Conservation (phyloP, 2,888 invertebrate species). For the Macrophya annulata region DNA sequence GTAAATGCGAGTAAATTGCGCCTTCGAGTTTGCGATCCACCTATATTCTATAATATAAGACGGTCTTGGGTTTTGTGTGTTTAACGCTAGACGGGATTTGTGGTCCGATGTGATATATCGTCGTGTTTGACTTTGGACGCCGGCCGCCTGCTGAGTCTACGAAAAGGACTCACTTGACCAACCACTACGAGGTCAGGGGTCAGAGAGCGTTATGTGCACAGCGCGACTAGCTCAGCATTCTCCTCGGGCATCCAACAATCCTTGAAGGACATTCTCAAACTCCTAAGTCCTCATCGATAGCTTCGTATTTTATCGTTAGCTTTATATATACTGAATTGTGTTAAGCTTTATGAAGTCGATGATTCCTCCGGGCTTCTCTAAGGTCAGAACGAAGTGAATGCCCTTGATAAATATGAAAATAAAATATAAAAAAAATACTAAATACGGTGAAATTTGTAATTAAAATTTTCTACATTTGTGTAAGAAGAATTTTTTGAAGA, state of each 20-base stretch:
- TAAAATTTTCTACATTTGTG: neutral
- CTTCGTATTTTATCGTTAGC: constrained; percentile 4
- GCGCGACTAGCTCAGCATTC: constrained; percentile 47
- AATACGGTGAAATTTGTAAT: neutral
- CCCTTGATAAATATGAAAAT: neutral
- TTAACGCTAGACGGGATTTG: constrained; percentile 67
- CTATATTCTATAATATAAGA: constrained; percentile 49
- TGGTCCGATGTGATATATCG: constrained; percentile 75
- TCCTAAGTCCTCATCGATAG: constrained; percentile 36
- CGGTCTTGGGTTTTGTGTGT: constrained; percentile 57
- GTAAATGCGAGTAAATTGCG: constrained; percentile 22
- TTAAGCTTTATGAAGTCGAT: neutral
- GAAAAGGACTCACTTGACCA: constrained; percentile 57
- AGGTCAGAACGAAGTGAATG: no score
- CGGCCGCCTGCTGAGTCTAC: constrained; percentile 68
- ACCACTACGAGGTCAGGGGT: constrained; percentile 53
- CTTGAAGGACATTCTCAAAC: constrained; percentile 45
- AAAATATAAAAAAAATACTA: neutral
- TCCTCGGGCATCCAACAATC: constrained; percentile 42
- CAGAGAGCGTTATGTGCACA: constrained; percentile 52
- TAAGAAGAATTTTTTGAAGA: neutral
- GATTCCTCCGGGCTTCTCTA: no score
- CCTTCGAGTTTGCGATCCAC: constrained; percentile 3
- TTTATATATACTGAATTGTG: neutral
- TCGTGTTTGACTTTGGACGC: constrained; percentile 67